These are phyloP conservation scores for Chelonia mydas DNA, from an alignment of 2,797 vertebrate species.

Conservation along the genomic window DNA sequence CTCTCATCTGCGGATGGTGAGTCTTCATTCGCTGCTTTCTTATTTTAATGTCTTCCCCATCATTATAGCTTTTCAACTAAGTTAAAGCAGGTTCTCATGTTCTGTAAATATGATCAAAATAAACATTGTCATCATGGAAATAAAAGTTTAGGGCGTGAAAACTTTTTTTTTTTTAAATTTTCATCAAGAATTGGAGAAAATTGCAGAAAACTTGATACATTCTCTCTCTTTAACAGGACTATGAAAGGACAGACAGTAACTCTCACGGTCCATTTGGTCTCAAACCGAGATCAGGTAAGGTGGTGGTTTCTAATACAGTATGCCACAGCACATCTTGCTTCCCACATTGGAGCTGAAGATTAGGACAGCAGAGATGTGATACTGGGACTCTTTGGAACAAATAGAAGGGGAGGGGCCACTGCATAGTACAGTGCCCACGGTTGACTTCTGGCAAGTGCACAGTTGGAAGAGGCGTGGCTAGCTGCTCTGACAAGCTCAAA, in stretches of 20 bases:
- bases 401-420: neutral
- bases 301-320: neutral
- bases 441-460: neutral
- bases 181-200: neutral
- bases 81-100: neutral
- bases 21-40: neutral
- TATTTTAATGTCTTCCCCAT: neutral
- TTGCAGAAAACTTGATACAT: neutral
- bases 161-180: neutral
- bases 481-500: neutral
- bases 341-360: neutral
- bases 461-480: neutral
- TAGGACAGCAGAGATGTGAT: neutral
- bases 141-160: neutral
- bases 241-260: constrained; percentile 85
- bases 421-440: neutral
- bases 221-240: constrained; percentile 85
- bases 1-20: neutral
- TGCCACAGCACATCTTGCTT: neutral
- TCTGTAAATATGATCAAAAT: neutral
- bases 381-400: neutral
- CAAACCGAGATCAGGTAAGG: constrained; percentile 95
- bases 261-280: constrained; percentile 92
- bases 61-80: neutral
- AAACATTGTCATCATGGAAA: neutral